Base-by-base conservation (phyloP, 2,888 invertebrate genomes). In the Abrostola tripartita region DNA sequence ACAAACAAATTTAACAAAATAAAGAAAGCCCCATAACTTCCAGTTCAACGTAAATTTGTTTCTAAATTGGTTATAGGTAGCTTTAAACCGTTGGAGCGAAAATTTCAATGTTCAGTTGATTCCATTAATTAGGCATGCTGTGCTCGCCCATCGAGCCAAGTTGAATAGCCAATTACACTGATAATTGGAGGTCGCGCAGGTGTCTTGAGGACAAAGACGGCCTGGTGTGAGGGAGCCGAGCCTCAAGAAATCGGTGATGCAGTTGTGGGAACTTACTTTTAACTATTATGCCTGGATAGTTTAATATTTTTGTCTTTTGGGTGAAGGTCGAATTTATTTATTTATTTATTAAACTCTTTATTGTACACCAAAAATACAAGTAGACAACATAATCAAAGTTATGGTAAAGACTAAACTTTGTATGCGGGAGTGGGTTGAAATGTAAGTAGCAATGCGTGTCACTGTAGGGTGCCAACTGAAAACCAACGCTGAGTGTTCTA, bases 131-230 rank as follows among this genome's bases (percentile, higher is more conserved):
- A 92, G 90, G 82, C 84, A 88, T 89, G 90, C 90, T 88, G 85
- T 88, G 84, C 86, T 87, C 90, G 88, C 89, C 88, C 89, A 89
- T 92, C 88, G 91, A 88, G 85, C 87, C 85, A 88, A 90, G 84
- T 90, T 93, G 92, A 93, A 93, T 93, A 91, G 92, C 92, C 93
- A 94, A 94, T 94, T 94, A 93, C 91, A 92, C 83, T 89, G 92
- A 90, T 93, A 94, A 94, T 94, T 93, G 93, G 89, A 87, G 90
- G 92, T 90, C 89, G 89, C 86, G 87, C 89, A 92, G 93, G 92
- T 93, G 91, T 90, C 92, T 90, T 84, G 81, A 79, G 83, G 87
- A 90, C 88, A 90, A 89, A 90, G 90, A 85, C 79, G 77, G 41
- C 63, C 76, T 68, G 84, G 82, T 68, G 52, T 66, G 57, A 78